Base-by-base conservation (phyloP, 2,797 vertebrate genomes). In the Macroramphosus scolopax region DNA sequence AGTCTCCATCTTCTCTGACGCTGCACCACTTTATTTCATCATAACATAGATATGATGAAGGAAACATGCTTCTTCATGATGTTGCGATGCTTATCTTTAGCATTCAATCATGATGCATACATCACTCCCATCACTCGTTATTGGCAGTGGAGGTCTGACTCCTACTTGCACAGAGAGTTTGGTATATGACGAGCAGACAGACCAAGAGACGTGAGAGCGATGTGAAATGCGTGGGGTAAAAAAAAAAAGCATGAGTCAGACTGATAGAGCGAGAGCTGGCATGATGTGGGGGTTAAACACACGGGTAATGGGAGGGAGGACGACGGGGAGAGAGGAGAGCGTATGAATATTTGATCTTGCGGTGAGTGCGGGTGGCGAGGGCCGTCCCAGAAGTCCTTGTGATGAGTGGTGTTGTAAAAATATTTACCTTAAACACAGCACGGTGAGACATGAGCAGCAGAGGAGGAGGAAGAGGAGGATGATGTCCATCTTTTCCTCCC, bases 341-440 rank as follows among this genome's bases (percentile, higher is more conserved):
- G 18, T 46, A 88, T 95, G 86, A 92, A 93, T 94, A 89, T 94
- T 94, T 93, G 88, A 94, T 85, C 86, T 85, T 39, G 47, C 6
- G 10, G 35, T 46, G 41, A 38, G 54, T 56, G 51, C 45, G 41
- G 43, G 35, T n/a, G 81, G 56, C 43, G 66, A 44, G 58, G 50
- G 72, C 17, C 48, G 55, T 85, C 82, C 87, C 80, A 83, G 82
- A 84, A 85, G 89, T 74, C 77, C 79, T 83, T 82, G 85, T 52
- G 63, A 78, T 84, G 85, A 89, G 64, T 52, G 80, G 83, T 70
- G 80, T 74, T 86, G 85, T 87, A 83, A 87, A 93, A 95, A 93
- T 93, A 93, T 94, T 93, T 92, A 94, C 90, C 89, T 89, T 88
- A 75, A 82, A 88, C 82, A 81, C 72, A 77, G 78, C 84, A 83